These are phyloP conservation scores for Apantesis nais DNA, from an alignment of 2,888 invertebrate species.

Conservation along the genomic window DNA sequence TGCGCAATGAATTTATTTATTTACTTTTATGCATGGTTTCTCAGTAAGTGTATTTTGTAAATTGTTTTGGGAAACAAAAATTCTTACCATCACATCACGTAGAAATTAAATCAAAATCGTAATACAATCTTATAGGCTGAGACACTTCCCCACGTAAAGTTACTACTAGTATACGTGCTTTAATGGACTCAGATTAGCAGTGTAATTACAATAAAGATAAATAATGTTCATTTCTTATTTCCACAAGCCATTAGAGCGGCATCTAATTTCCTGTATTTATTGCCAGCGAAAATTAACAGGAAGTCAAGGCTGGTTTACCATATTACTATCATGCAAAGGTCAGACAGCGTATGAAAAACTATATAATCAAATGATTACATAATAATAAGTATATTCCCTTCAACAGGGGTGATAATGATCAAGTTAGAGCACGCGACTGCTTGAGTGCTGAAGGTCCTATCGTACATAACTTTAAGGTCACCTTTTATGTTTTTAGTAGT, in stretches of 20 bases:
- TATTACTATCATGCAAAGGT: conserved; percentile 41
- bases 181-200: background rate
- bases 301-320: conserved; percentile 2
- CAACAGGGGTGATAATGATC: conserved; percentile 35
- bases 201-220: background rate
- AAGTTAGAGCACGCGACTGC: conserved; percentile 19
- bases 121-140: background rate
- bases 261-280: conserved; percentile 2
- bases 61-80: no score
- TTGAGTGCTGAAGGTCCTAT: conserved; percentile 12
- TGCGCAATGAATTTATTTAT: no score
- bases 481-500: conserved; percentile 13
- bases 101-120: background rate
- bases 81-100: background rate
- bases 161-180: background rate
- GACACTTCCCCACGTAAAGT: background rate
- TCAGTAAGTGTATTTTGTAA: no score
- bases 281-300: conserved; percentile 1
- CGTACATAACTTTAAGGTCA: conserved; percentile 32
- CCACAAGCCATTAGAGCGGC: background rate
- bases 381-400: conserved; percentile 45
- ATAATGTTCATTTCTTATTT: background rate
- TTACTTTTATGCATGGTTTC: no score
- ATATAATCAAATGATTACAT: conserved; percentile 45
- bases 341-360: conserved; percentile 18